Base-by-base conservation (phyloP, 1,140 invertebrate species). In the Cecropterus lyciades region DNA sequence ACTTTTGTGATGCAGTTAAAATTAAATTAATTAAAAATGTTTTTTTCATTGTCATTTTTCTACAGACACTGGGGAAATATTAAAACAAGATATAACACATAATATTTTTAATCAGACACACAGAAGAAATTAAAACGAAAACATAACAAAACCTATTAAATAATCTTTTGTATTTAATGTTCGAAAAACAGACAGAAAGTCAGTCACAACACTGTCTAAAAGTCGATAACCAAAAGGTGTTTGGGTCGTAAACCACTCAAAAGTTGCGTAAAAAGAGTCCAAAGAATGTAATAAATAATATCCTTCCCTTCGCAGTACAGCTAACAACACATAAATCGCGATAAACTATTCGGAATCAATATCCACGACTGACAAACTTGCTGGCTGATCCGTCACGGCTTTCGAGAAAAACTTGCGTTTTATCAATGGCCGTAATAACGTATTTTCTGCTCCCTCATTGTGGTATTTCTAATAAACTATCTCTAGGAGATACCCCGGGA, bases 391-490 rank as follows among this genome's bases (percentile, higher is more conserved):
- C 70, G 77, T 79, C 77, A 75, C 72, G 68, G 65, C 48, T 48
- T 66, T 40, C 52, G 45, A 42, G 64, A 59, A 60, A 71, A 73
- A 70, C 63, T 79, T 70, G 70, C 69, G 67, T 75, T 67, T 73
- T 76, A 73, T 85, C 80, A 82, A 76, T 79, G 73, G 72, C 15
- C 63, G 40, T 65, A 71, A 74, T 75, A 73, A 73, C 75, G 72
- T 80, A 81, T 80, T 76, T 53, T 75, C 70, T 69, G 59, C 65
- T 66, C 56, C 67, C 63, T 77, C 79, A 84, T 86, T 84, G 84
- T 84, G 75, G 71, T 77, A 69, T 70, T 68, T 73, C 73, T 82
- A 80, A 86, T 86, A 84, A 82, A 86, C 77, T 81, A 86, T 84
- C 84, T 74, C 67, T 69, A 56, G 66, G 69, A 73, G 74, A 82